Evolutionary conservation across 2,888 invertebrate genomes (phyloP).

Genomic region (Germaria angustata): DNA sequence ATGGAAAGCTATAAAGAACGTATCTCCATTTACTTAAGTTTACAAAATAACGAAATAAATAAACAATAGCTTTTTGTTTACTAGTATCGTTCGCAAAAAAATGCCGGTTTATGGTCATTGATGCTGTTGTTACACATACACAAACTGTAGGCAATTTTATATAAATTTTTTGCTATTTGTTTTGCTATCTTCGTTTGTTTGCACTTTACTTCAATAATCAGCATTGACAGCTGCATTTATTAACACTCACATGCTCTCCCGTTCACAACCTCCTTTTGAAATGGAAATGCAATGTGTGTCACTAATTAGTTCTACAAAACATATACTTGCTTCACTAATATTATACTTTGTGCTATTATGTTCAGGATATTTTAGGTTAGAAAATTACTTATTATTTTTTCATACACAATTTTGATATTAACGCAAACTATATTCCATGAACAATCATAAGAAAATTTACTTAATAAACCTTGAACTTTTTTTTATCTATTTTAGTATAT

Average conservation of each 20-base stretch:
- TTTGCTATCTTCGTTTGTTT: slow-evolving; percentile 49
- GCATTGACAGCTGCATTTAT: slow-evolving; percentile 20
- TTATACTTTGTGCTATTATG: no score
- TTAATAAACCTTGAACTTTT: neutral
- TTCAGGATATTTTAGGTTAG: slow-evolving; percentile 57
- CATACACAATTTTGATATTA: neutral
- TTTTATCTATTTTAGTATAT: neutral
- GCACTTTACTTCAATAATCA: slow-evolving; percentile 7
- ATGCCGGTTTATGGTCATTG: slow-evolving; percentile 38
- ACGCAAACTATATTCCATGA: neutral
- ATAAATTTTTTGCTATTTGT: slow-evolving; percentile 36
- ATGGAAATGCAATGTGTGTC: slow-evolving; percentile 3
- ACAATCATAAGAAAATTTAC: no score
- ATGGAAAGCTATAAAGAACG: neutral
- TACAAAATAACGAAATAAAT: slow-evolving; percentile 1
- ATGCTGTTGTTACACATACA: neutral
- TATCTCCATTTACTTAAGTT: neutral
- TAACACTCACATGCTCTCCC: neutral
- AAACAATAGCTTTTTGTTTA: slow-evolving; percentile 35
- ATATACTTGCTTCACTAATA: slow-evolving; percentile 21
- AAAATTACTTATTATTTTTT: neutral
- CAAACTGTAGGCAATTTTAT: neutral
- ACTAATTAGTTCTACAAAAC: neutral
- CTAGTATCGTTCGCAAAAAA: slow-evolving; percentile 1
- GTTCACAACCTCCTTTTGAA: neutral